phyloP scores from a whole-genome alignment of 2,888 invertebrate species.

The Melinaea menophilus region DNA sequence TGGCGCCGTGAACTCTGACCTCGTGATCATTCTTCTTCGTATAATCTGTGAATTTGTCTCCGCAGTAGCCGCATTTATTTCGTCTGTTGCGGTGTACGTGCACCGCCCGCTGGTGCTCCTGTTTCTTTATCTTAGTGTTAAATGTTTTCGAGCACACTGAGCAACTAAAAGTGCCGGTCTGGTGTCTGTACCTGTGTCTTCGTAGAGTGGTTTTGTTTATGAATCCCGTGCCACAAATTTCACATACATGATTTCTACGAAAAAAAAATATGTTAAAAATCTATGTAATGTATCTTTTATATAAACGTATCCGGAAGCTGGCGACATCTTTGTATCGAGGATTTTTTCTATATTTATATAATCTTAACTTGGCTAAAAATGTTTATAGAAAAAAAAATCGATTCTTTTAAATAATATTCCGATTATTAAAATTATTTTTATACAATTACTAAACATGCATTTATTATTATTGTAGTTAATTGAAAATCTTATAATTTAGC shows the following conservation, averaged over 20 bases:
- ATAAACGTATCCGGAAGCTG: too few relatives aligned
- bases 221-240: slow-evolving; percentile 66
- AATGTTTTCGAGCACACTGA: slow-evolving; percentile 63
- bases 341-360: too few relatives aligned
- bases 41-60: slow-evolving; percentile 57
- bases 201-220: slow-evolving; percentile 51
- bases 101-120: slow-evolving; percentile 60
- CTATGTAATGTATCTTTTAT: too few relatives aligned
- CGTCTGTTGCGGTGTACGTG: slow-evolving; percentile 46
- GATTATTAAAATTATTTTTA: too few relatives aligned
- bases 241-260: slow-evolving; percentile 62
- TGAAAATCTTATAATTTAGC: too few relatives aligned
- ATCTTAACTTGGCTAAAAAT: too few relatives aligned
- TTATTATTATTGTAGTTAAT: too few relatives aligned
- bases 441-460: too few relatives aligned
- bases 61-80: slow-evolving; percentile 50
- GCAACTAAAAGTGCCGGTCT: slow-evolving; percentile 51
- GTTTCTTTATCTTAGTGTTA: slow-evolving; percentile 57
- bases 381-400: too few relatives aligned
- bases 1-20: slow-evolving; percentile 55
- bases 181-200: slow-evolving; percentile 48
- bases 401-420: too few relatives aligned
- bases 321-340: too few relatives aligned
- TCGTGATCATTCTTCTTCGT: slow-evolving; percentile 60
- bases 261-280: too few relatives aligned